These are phyloP conservation scores for Cyrtodaria siliqua DNA, from an alignment of 2,888 invertebrate species.

Conservation along the genomic window DNA sequence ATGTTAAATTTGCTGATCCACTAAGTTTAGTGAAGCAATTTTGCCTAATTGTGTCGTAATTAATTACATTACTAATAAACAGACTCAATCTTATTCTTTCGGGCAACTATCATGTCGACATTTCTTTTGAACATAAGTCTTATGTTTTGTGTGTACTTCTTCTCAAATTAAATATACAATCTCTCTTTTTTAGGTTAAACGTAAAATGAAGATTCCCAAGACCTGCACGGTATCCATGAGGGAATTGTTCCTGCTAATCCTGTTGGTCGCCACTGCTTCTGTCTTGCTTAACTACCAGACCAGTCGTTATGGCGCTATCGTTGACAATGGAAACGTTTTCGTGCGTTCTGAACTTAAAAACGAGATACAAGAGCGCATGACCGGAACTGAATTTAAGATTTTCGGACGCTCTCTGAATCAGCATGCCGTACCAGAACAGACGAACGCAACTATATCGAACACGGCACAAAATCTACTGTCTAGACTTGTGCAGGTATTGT, in stretches of 20 bases:
- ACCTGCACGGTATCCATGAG: slow-evolving; percentile 5
- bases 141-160: no score
- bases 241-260: slow-evolving; percentile 34
- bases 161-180: no score
- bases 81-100: no score
- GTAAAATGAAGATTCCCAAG: slow-evolving; percentile 12
- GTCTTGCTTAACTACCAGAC: slow-evolving; percentile 34
- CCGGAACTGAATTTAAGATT: neutral
- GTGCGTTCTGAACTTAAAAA: slow-evolving; percentile 2
- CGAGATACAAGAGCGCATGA: slow-evolving; percentile 7
- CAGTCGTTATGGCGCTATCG: slow-evolving; percentile 29
- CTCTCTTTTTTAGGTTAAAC: slow-evolving; percentile 22
- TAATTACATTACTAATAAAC: no score
- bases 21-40: no score
- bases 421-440: slow-evolving; percentile 17
- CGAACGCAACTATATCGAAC: neutral
- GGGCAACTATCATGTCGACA: no score
- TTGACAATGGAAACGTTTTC: slow-evolving; percentile 5
- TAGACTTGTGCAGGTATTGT: slow-evolving; percentile 22
- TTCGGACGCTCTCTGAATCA: slow-evolving; percentile 38
- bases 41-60: no score
- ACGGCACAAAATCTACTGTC: neutral
- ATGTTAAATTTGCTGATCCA: no score
- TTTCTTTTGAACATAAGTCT: no score
- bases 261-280: slow-evolving; percentile 33